Evolutionary conservation across 2,797 vertebrate genomes (phyloP).

Genomic region (Emydoidea blandingii): DNA sequence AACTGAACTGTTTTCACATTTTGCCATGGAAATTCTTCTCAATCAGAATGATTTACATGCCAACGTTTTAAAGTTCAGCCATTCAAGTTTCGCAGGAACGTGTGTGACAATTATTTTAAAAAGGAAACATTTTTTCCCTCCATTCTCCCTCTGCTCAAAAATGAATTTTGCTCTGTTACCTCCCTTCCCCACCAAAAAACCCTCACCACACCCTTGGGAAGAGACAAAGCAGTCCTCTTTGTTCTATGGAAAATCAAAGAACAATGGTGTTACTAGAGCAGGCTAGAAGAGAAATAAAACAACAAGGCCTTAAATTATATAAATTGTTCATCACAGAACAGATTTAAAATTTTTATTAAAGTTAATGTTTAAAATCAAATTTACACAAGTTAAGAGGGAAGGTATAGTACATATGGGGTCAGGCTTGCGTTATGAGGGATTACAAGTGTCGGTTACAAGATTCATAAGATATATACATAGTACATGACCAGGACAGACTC

Average conservation of each 20-base stretch:
- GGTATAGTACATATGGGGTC: no score
- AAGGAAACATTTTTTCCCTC: not conserved
- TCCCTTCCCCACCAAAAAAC: not conserved
- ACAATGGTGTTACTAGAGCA: not conserved
- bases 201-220: not conserved
- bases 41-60: not conserved
- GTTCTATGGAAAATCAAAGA: not conserved
- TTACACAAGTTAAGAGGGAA: no score
- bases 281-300: not conserved
- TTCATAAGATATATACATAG: no score
- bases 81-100: not conserved
- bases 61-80: not conserved
- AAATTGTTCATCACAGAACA: constrained; percentile 27
- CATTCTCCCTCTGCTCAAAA: not conserved
- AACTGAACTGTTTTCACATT: not conserved
- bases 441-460: no score
- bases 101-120: not conserved
- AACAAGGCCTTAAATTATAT: not conserved
- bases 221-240: not conserved
- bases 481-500: no score
- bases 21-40: not conserved
- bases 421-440: no score
- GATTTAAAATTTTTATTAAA: no score
- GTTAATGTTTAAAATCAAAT: no score
- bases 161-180: not conserved